phyloP scores from a whole-genome alignment of 2,797 vertebrate genomes.

The Astyanax mexicanus region DNA sequence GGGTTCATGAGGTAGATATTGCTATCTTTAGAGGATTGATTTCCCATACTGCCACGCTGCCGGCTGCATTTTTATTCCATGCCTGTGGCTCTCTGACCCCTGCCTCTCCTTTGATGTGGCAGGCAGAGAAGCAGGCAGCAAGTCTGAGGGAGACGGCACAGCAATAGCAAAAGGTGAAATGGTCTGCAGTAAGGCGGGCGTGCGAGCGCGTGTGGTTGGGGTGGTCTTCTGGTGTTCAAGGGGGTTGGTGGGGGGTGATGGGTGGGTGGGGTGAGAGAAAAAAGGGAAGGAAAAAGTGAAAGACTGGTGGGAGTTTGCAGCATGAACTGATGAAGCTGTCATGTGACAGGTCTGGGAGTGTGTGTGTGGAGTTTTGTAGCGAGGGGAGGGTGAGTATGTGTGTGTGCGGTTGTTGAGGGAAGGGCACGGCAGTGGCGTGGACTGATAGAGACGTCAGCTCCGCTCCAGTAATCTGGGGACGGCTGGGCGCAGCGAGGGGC shows the following conservation, averaged over 20 bases:
- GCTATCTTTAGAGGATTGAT: constrained; percentile 87
- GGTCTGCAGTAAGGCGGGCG: constrained; percentile 66
- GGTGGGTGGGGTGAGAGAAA: constrained; percentile 63
- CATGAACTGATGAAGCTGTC: constrained; percentile 91
- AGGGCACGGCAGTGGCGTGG: constrained; percentile 82
- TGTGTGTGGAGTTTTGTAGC: constrained; percentile 64
- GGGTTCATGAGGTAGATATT: constrained; percentile 79
- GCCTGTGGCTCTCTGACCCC: constrained; percentile 94
- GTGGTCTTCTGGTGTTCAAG: constrained; percentile 70
- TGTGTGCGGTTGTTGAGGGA: constrained; percentile 75
- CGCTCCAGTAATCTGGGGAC: constrained; percentile 91
- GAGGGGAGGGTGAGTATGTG: constrained; percentile 69
- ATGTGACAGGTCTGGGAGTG: constrained; percentile 90
- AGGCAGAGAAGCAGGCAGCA: constrained; percentile 86
- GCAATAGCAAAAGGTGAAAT: constrained; percentile 79
- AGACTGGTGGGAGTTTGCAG: constrained; percentile 75
- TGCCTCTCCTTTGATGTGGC: constrained; percentile 98
- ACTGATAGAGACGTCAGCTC: constrained; percentile 96
- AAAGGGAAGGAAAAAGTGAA: constrained; percentile 61
- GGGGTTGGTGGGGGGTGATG: constrained; percentile 71
- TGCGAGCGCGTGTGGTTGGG: constrained; percentile 64
- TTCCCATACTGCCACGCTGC: constrained; percentile 87
- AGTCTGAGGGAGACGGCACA: constrained; percentile 63
- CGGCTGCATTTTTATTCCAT: constrained; percentile 93
- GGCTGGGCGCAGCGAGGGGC: constrained; percentile 88